Percentiles rank a stretch among this genome's conserved stretches.
Conservation (phyloP, 2,113 vertebrate species). For the Prionailurus viverrinus region DNA sequence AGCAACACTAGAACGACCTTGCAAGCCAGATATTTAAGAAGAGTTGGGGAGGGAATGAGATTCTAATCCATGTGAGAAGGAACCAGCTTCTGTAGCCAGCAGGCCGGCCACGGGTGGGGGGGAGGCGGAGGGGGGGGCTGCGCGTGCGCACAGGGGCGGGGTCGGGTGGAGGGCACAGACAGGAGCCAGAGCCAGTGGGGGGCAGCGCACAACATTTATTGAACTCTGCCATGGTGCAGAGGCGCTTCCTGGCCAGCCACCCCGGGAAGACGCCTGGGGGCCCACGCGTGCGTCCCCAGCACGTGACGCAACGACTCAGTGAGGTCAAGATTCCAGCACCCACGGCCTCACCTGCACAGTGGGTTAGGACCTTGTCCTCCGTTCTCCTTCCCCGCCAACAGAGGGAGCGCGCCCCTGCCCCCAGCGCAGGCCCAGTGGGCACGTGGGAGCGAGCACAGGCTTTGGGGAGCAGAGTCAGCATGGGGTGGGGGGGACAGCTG, state of each 20-base stretch:
- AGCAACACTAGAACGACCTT: not conserved
- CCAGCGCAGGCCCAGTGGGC: not conserved
- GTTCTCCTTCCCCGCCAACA: conserved; percentile 20
- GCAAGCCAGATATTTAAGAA: not conserved
- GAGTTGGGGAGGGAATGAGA: not conserved
- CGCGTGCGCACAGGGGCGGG: accelerated
- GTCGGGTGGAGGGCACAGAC: not conserved
- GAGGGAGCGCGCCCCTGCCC: not conserved
- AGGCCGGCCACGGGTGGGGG: not conserved
- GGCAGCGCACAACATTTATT: conserved; percentile 88
- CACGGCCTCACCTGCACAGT: not conserved
- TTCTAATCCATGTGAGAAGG: not conserved
- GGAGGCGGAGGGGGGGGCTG: not conserved
- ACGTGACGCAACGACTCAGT: not conserved
- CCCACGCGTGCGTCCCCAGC: not conserved
- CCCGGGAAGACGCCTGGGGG: not conserved
- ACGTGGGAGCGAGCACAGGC: conserved; percentile 53
- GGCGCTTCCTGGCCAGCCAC: not conserved
- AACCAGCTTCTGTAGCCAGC: not conserved
- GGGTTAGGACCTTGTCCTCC: not conserved
- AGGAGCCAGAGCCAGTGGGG: conserved; percentile 74
- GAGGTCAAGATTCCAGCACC: not conserved
- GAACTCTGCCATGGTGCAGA: conserved; percentile 73
- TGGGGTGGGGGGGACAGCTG: too few relatives aligned
- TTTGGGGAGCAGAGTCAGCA: not conserved